Percentiles rank a stretch among this genome's conserved stretches.
These are phyloP conservation scores for Scaptomyza tumidula DNA, from an alignment of 2,888 invertebrate species.

Conservation along the genomic window DNA sequence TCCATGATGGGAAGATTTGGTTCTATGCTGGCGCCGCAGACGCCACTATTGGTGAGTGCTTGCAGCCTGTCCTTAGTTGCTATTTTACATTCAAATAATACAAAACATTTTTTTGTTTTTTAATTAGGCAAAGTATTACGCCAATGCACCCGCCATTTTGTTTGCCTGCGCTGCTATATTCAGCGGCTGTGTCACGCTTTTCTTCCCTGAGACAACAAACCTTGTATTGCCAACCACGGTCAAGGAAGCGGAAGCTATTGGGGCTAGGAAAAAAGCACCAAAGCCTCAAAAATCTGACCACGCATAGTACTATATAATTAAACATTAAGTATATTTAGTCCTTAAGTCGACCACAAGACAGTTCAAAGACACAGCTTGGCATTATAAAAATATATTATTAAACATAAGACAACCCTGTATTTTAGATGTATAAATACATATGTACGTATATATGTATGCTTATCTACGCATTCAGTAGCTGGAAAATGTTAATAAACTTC, in stretches of 20 bases:
- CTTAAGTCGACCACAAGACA: conserved; percentile 38
- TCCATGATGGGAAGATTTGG: conserved; percentile 89
- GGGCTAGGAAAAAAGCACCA: conserved; percentile 64
- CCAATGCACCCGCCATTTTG: conserved; percentile 86
- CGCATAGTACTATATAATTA: conserved; percentile 12
- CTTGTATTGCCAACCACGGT: conserved; percentile 87
- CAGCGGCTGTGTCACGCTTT: conserved; percentile 86
- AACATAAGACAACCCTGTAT: neutral
- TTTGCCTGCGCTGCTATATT: conserved; percentile 86
- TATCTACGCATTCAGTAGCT: too few relatives aligned
- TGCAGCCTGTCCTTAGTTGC: too few relatives aligned
- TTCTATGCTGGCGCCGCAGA: conserved; percentile 89
- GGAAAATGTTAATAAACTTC: too few relatives aligned
- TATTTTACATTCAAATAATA: neutral
- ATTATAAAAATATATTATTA: conserved; percentile 21
- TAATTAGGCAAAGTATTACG: conserved; percentile 79
- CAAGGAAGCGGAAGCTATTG: conserved; percentile 86
- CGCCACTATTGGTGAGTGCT: conserved; percentile 86
- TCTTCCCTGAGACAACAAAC: conserved; percentile 88
- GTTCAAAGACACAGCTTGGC: conserved; percentile 59
- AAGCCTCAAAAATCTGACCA: conserved; percentile 40
- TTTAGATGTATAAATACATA: too few relatives aligned
- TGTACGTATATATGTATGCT: neutral
- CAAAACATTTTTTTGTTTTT: neutral
- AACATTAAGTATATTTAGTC: conserved; percentile 15